phyloP scores from a whole-genome alignment of 2,113 vertebrate species.

The Trematocara zebra region DNA sequence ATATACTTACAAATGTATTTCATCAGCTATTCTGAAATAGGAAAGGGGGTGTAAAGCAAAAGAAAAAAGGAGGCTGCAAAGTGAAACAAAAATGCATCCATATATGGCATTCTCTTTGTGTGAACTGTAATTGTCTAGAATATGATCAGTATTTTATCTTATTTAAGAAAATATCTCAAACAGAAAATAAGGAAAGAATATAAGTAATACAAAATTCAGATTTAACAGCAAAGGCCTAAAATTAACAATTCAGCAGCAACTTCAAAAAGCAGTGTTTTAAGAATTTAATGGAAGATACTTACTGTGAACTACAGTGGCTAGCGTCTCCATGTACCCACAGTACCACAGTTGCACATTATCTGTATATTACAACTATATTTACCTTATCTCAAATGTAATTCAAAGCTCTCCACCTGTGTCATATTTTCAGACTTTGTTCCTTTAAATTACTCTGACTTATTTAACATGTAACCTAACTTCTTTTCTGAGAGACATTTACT shows the following conservation, averaged over 20 bases:
- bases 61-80: background rate
- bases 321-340: fast-evolving
- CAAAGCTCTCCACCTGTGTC: background rate
- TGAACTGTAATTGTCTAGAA: background rate
- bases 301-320: background rate
- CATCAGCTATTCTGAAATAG: background rate
- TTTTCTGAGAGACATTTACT: background rate
- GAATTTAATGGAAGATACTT: background rate
- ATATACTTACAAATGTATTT: background rate
- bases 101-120: background rate
- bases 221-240: background rate
- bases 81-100: background rate
- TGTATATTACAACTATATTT: background rate
- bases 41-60: background rate
- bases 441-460: background rate
- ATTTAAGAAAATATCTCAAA: background rate
- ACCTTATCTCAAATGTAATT: background rate
- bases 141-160: background rate
- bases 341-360: background rate
- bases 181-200: background rate
- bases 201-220: background rate
- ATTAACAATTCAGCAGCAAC: fast-evolving
- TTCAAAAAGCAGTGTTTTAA: background rate
- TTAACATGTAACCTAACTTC: background rate
- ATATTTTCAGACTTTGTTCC: background rate